Evolutionary conservation across 2,113 vertebrate species (phyloP).

Genomic region (Phaethornis superciliosus): DNA sequence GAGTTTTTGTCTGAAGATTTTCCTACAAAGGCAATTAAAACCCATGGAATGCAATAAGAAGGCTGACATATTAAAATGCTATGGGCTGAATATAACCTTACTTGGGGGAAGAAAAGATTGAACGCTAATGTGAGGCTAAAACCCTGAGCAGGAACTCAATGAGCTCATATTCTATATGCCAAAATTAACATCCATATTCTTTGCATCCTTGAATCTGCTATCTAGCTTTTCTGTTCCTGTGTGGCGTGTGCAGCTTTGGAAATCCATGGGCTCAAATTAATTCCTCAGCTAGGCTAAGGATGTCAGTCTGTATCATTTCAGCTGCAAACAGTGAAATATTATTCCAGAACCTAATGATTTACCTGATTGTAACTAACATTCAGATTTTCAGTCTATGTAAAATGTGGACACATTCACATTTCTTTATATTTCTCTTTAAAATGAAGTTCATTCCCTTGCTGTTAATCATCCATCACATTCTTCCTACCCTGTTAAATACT

Average conservation of each 20-base stretch:
- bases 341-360: neutral
- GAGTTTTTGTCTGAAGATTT: slow-evolving; percentile 52
- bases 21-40: slow-evolving; percentile 42
- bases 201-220: neutral
- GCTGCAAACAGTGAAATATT: neutral
- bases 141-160: neutral
- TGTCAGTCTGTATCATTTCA: neutral
- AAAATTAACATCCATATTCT: neutral
- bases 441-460: neutral
- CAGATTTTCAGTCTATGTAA: neutral
- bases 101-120: slow-evolving; percentile 1
- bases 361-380: neutral
- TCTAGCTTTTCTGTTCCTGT: neutral
- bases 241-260: neutral
- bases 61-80: slow-evolving; percentile 12
- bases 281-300: neutral
- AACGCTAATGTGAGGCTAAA: neutral
- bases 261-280: neutral
- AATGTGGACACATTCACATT: neutral
- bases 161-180: neutral
- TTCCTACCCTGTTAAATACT: neutral
- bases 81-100: neutral
- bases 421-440: neutral
- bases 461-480: neutral
- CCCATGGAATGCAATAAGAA: neutral